Base-by-base conservation (phyloP, 1,140 invertebrate genomes). In the Drosophila pseudoobscura region DNA sequence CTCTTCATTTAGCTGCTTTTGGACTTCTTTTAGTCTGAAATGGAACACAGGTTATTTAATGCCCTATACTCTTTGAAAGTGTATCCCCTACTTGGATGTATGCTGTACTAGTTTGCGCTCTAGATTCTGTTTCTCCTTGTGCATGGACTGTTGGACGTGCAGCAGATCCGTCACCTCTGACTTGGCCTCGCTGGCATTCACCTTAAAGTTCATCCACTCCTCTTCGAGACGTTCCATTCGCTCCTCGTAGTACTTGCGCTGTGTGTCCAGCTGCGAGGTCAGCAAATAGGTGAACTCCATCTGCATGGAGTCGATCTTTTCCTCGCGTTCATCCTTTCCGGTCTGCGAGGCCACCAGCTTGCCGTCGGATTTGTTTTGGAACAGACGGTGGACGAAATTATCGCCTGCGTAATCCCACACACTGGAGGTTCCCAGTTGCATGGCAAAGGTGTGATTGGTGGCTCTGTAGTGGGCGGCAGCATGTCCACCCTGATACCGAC, bases 291-390 rank as follows among this genome's bases (percentile, higher is more conserved):
- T 98, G 84, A 99, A 99, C 93, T 99, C 98, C 59, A 99, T 92
- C 90, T 98, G 97, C 47, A 99, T 95, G 0, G 97, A 96, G 92
- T 99, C 97, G 17, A 98, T 93, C 93, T 99, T 99, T 78, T 98
- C 97, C 74, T 97, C 96, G 41, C 92, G 93, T 59, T 94, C 94
- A 6, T 93, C 93, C 22, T 93, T 93, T 11, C 93, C 93, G 0
- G 92, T 91, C 55, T 93, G 92, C 0, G 95, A 93, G 75, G 97
- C 96, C 0, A 99, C 98, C 89, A 99, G 93, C 93, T 99, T 99
- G 4, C 99, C 99, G 94, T 99, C 98, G n/a, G 94, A 94, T 93
- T 99, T 99, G 92, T 98, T 99, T 92, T 99, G 98, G 3, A 99
- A 94, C 15, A 99, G 92, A 11, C 98, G 94, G 93, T 99, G 98